These are phyloP conservation scores for Crocallis elinguaria DNA, from an alignment of 2,888 invertebrate genomes.

Conservation along the genomic window DNA sequence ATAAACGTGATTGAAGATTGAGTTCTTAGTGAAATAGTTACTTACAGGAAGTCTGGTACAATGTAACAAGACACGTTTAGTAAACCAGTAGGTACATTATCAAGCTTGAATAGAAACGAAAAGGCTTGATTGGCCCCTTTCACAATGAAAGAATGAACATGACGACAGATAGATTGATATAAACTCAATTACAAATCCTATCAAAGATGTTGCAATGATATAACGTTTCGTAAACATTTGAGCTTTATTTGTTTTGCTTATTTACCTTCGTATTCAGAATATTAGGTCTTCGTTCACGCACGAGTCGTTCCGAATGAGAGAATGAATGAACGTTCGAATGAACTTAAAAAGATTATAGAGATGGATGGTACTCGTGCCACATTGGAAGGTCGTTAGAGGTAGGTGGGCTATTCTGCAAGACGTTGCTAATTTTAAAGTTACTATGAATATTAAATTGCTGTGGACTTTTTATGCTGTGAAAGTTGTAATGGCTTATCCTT, in stretches of 20 bases:
- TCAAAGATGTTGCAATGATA: slow-evolving; percentile 19
- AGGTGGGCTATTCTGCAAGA: slow-evolving; percentile 32
- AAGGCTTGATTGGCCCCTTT: slow-evolving; percentile 22
- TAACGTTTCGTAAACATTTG: slow-evolving; percentile 32
- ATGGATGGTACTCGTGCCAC: slow-evolving; percentile 37
- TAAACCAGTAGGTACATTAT: neutral
- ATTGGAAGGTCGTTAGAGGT: slow-evolving; percentile 38
- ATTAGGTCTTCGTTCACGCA: slow-evolving; percentile 35
- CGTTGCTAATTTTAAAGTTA: neutral
- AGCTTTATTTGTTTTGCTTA: slow-evolving; percentile 33
- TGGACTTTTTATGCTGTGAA: neutral
- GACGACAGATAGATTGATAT: slow-evolving; percentile 26
- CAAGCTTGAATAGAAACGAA: slow-evolving; percentile 11
- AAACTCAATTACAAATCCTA: slow-evolving; percentile 26
- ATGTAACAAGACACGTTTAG: neutral
- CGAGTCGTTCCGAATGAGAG: slow-evolving; percentile 33
- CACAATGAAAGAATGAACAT: slow-evolving; percentile 22
- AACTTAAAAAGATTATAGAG: slow-evolving; percentile 40
- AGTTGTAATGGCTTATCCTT: no score
- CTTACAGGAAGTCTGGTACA: neutral
- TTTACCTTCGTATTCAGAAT: slow-evolving; percentile 37
- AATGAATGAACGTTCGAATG: slow-evolving; percentile 39
- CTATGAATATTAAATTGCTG: neutral
- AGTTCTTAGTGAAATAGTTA: no score
- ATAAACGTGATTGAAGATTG: no score